Conservation (phyloP, 2,113 vertebrate genomes). For the Gambusia holbrooki region DNA sequence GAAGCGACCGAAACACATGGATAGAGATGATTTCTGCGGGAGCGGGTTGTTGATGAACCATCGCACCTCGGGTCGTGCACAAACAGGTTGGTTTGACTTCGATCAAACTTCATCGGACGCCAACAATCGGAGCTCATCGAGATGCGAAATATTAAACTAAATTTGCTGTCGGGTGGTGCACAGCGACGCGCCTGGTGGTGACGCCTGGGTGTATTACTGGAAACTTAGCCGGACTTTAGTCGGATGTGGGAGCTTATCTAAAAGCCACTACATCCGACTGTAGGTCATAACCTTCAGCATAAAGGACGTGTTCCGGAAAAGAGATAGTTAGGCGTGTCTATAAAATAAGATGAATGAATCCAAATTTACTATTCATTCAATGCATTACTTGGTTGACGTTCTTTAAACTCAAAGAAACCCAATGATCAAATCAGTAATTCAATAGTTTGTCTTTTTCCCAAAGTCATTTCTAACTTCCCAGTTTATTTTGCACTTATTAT, state of each 20-base stretch:
- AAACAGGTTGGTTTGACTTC: slow-evolving; percentile 56
- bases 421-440: background rate
- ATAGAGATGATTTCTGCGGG: slow-evolving; percentile 29
- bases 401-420: background rate
- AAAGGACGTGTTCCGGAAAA: slow-evolving; percentile 15
- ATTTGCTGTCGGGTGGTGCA: slow-evolving; percentile 7
- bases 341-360: background rate
- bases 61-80: slow-evolving; percentile 39
- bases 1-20: slow-evolving; percentile 42
- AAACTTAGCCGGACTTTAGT: slow-evolving; percentile 44
- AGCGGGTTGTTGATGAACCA: slow-evolving; percentile 38
- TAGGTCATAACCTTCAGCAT: slow-evolving; percentile 26
- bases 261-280: too few species aligned
- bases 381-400: background rate
- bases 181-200: slow-evolving; percentile 44
- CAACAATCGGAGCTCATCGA: slow-evolving; percentile 45
- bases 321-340: background rate
- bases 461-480: background rate
- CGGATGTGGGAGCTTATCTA: slow-evolving; percentile 26
- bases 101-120: slow-evolving; percentile 60
- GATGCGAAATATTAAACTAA: slow-evolving; percentile 39
- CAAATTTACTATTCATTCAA: background rate
- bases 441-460: background rate
- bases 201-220: slow-evolving; percentile 35
- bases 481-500: background rate